These are phyloP conservation scores for Pedetes capensis DNA, from an alignment of 2,113 vertebrate genomes.

Conservation along the genomic window DNA sequence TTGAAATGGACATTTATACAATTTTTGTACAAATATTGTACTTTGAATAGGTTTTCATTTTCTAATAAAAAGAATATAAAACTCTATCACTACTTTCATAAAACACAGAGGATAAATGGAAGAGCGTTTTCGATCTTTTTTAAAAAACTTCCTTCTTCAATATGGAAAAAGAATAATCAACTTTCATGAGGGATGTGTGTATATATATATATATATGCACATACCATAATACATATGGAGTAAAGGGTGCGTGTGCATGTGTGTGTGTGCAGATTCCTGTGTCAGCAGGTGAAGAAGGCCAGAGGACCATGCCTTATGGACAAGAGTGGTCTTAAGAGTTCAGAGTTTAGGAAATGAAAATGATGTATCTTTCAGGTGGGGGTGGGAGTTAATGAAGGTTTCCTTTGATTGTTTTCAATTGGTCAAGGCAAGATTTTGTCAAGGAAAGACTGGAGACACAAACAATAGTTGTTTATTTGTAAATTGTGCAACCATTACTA, in stretches of 20 bases:
- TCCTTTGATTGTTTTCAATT: not conserved
- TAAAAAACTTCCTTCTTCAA: not conserved
- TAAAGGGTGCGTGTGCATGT: too few species aligned
- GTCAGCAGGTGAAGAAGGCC: not conserved
- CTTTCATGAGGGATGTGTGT: not conserved
- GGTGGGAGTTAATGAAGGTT: not conserved
- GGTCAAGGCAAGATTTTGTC: not conserved
- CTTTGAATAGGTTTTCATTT: constrained; percentile 41
- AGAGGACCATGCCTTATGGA: not conserved
- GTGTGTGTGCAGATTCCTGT: not conserved
- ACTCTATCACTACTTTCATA: not conserved
- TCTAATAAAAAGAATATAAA: constrained; percentile 48
- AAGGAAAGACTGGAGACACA: not conserved
- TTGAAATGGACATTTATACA: not conserved
- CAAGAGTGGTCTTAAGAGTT: not conserved
- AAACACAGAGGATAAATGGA: not conserved
- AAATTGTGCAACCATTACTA: not conserved
- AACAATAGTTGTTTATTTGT: not conserved
- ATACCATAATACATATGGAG: too few species aligned
- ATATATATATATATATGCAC: too few species aligned
- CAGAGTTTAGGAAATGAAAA: not conserved
- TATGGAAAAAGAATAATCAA: not conserved
- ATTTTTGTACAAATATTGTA: constrained; percentile 13
- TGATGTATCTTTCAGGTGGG: not conserved
- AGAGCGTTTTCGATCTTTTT: not conserved